Percentiles rank a stretch among this genome's conserved stretches.
These are phyloP conservation scores for Bovichtus variegatus DNA, from an alignment of 2,797 vertebrate species.

Conservation along the genomic window DNA sequence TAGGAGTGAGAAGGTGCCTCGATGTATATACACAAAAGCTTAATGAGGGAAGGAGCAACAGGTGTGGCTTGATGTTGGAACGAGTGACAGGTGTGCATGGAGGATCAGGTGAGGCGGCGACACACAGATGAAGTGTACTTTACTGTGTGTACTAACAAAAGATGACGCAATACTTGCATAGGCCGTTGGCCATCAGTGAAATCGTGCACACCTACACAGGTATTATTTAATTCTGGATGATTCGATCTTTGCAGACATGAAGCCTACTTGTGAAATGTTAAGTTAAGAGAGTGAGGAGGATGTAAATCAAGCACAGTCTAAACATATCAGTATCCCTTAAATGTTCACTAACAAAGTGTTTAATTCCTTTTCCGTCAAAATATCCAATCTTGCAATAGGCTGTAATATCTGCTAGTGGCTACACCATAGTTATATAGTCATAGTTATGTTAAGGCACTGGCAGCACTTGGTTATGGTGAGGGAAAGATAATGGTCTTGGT, in stretches of 20 bases:
- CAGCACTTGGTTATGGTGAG: neutral
- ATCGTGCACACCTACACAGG: neutral
- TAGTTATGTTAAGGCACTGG: neutral
- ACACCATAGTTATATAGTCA: neutral
- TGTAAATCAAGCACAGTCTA: no score
- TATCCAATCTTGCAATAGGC: no score
- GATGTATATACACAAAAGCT: neutral
- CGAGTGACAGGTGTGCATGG: constrained; percentile 3
- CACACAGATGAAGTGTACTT: neutral
- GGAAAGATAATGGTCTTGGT: neutral
- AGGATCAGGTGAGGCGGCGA: constrained; percentile 42
- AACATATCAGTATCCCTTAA: no score
- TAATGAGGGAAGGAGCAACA: neutral
- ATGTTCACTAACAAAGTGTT: no score
- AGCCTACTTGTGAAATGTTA: neutral
- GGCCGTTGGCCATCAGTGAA: neutral
- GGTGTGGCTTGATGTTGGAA: no score
- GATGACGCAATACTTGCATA: neutral
- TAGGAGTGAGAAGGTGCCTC: neutral
- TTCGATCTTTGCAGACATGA: neutral
- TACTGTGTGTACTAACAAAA: neutral
- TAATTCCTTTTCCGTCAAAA: no score
- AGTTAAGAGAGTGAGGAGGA: no score
- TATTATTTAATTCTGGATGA: neutral
- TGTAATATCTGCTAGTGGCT: no score